Conservation (phyloP, 2,113 vertebrate genomes). For the Notothenia coriiceps region DNA sequence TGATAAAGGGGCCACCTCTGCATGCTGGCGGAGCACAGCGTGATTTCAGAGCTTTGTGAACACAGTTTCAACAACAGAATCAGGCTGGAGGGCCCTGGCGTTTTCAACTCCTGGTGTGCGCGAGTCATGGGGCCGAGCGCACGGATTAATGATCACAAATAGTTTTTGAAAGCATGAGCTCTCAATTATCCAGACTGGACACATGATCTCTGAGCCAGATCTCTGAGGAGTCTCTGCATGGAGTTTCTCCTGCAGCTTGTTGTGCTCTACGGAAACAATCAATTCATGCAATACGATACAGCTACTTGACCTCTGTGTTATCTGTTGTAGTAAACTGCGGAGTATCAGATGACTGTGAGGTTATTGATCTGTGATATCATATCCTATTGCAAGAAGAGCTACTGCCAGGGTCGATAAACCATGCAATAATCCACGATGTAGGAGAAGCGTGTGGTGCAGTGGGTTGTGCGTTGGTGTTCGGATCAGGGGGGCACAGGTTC, state of each 20-base stretch:
- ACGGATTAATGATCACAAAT: slow-evolving; percentile 41
- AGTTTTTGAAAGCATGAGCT: slow-evolving; percentile 61
- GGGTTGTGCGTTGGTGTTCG: too few relatives aligned
- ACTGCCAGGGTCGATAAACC: slow-evolving; percentile 31
- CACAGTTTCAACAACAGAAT: neutral
- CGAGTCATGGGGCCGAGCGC: slow-evolving; percentile 64
- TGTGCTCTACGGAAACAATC: slow-evolving; percentile 31
- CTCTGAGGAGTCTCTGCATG: slow-evolving; percentile 47
- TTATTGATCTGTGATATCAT: slow-evolving; percentile 32
- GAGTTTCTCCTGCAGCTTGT: slow-evolving; percentile 43
- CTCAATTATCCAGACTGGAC: slow-evolving; percentile 62
- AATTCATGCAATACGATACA: slow-evolving; percentile 46
- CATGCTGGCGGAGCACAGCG: neutral
- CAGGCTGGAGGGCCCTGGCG: slow-evolving; percentile 1
- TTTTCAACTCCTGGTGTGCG: slow-evolving; percentile 28
- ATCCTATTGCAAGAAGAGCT: slow-evolving; percentile 1
- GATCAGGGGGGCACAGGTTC: too few relatives aligned
- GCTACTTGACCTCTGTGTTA: slow-evolving; percentile 15
- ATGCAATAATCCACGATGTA: neutral
- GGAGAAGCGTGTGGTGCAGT: too few relatives aligned
- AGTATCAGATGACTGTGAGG: slow-evolving; percentile 31
- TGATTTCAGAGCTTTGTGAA: neutral
- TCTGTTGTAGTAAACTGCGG: slow-evolving; percentile 39
- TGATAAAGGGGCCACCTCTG: neutral
- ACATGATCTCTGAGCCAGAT: slow-evolving; percentile 55